Base-by-base conservation (phyloP, 2,113 vertebrate species). In the Leucoraja erinaceus region DNA sequence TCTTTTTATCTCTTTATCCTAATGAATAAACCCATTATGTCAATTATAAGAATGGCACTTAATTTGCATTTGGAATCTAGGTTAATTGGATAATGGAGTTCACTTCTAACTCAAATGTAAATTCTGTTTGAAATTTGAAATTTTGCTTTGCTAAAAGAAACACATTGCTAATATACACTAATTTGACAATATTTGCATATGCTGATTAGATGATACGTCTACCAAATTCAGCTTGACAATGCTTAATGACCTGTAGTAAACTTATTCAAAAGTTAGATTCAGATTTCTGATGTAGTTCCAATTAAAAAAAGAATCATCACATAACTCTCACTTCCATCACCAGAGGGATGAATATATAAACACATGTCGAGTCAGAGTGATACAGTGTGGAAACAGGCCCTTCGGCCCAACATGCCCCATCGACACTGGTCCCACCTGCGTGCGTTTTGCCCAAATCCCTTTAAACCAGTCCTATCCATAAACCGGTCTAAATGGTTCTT, bases 21-120 rank as follows among this genome's bases (percentile, higher is more conserved):
- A 61, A 86, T 61, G 56, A 28, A 59, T 4, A 11, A 61, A 61
- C 22, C 81, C n/a, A n/a, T 84, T 84, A 84, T 59, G 56, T 84
- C 54, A 86, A 86, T 61, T 86, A 86, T 86, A 25, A 6, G 22
- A 61, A 84, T 84, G 54, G 12, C 9, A 86, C 25, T n/a, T 61
- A 86, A 59, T 86, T 86, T 86, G 81, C 56, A 86, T 86, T 86
- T 86, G 81, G 81, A 86, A 86, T 14, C 56, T 86, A 86, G 81
- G 81, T n/a, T 86, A 86, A 86, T 86, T 86, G 59, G 56, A n/a
- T 84, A 61, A 86, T 81, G 47, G 22, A 61, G 81, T 11, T 84
- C 22, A 7, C 54, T n/a, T 86, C 12, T 61, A n/a, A 86, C 81
- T 59, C 25, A 86, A 86, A 86, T 61, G 10, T 61, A 59, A 59